Conservation (phyloP, 1,140 invertebrate genomes). For the Drosophila ercepeae region DNA sequence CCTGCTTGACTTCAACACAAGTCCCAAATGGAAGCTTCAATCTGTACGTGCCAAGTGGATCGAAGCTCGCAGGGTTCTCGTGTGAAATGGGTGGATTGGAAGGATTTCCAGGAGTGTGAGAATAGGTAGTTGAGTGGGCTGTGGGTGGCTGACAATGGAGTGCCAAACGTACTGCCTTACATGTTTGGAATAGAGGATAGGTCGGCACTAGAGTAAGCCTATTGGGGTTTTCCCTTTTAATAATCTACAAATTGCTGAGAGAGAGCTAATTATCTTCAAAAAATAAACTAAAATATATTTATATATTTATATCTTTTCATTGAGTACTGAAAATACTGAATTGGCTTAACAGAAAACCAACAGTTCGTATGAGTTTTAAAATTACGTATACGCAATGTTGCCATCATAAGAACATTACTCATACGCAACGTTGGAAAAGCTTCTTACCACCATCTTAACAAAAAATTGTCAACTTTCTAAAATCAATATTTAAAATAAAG, state of each 20-base stretch:
- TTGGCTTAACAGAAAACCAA: background rate
- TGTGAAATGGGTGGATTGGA: conserved; percentile 12
- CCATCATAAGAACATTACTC: too few relatives aligned
- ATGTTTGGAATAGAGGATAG: conserved; percentile 39
- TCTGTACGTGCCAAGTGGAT: conserved; percentile 50
- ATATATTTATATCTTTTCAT: too few relatives aligned
- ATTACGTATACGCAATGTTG: background rate
- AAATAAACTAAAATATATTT: background rate
- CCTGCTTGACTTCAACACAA: conserved; percentile 25
- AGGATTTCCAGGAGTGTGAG: background rate
- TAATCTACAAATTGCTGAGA: too few relatives aligned
- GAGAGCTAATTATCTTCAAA: too few relatives aligned
- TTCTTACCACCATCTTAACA: too few relatives aligned
- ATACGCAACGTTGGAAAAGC: too few relatives aligned
- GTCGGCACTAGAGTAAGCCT: conserved; percentile 2
- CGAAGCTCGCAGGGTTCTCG: conserved; percentile 3
- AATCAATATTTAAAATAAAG: too few relatives aligned
- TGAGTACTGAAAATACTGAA: too few relatives aligned
- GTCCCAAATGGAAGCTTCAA: conserved; percentile 31
- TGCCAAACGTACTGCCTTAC: conserved; percentile 20
- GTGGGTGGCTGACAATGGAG: background rate
- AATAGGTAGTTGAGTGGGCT: background rate
- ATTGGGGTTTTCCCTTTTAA: background rate
- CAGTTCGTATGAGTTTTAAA: background rate
- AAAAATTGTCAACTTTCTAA: too few relatives aligned